Evolutionary conservation across 2,113 vertebrate genomes (phyloP), one percentile per base, ranked within the genome.

Genomic region (Callaeas wilsoni): DNA sequence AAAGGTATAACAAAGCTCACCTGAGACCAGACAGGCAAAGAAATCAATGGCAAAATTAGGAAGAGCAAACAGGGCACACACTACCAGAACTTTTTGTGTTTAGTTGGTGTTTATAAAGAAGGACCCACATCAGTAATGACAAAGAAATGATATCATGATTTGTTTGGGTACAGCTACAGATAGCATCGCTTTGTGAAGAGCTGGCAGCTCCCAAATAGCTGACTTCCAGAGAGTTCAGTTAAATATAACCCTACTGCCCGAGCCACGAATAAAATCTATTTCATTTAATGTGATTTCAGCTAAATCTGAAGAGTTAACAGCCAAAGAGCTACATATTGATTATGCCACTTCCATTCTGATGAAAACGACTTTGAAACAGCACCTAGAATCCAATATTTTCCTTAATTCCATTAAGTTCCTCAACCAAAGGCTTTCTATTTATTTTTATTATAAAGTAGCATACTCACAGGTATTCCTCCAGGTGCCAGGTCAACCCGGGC

Each of bases 241-340:
- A 94, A 91, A 95, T 84, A 93, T 60, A 94, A 86, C 53, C 42
- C 27, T 42, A 53, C 59, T 62, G 57, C 30, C 59, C 2, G 0
- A 87, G 50, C 67, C 93, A 93, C 53, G 46, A 90, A 88, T 85
- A 94, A 85, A 87, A 90, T 83, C 87, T 90, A 90, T 88, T 83
- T 35, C 19, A 74, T 87, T 91, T 90, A 96, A 91, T n/a, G 74
- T 89, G 67, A 94, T 88, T 90, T 96, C 89, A 77, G 93, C 50
- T 91, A 91, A 84, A 93, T 88, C 59, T 94, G 63, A 87, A 77
- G 78, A 87, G 81, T 87, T 91, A 94, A 89, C 74, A 87, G 70
- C 50, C 81, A 74, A 93, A 96, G 59, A 96, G 84, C 71, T 91
- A 87, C 55, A 44, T 93, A 96, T 96, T 80, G 93, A 96, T 93